Evolutionary conservation across 64 coral and sea anemone genomes (phyloP).

Genomic region (Cladopsammia gracilis): DNA sequence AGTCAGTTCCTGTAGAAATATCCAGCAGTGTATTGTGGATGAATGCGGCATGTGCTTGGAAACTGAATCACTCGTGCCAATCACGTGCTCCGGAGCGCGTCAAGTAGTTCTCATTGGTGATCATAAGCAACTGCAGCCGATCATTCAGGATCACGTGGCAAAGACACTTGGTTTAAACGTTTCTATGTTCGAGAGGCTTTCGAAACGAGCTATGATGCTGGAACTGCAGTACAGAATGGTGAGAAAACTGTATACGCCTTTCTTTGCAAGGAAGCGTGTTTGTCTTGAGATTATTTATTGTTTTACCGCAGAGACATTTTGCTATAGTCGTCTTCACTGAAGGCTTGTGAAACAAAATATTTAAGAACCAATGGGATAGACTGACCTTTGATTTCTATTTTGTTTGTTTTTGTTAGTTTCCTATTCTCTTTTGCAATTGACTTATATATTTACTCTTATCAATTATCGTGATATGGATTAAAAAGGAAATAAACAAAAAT

Average conservation of each 20-base stretch:
- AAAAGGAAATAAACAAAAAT: no score
- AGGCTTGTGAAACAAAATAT: no score
- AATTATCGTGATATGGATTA: no score
- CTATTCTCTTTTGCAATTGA: no score
- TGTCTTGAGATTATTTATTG: background rate
- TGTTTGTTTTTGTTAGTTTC: no score
- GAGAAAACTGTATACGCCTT: background rate
- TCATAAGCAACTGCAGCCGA: slow-evolving; percentile 92
- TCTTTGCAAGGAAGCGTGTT: background rate
- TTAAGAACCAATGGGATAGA: no score
- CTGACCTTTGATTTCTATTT: no score
- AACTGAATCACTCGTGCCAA: slow-evolving; percentile 80
- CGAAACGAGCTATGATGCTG: slow-evolving; percentile 71
- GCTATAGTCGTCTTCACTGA: no score
- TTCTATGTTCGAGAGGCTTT: slow-evolving; percentile 90
- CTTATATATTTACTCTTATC: no score
- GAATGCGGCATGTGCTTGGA: slow-evolving; percentile 96
- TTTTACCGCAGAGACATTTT: background rate
- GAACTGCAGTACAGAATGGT: slow-evolving; percentile 96
- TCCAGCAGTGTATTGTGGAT: slow-evolving; percentile 94
- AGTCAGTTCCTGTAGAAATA: slow-evolving; percentile 23
- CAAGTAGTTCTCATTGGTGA: slow-evolving; percentile 94
- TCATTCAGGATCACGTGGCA: slow-evolving; percentile 69
- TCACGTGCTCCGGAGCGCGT: slow-evolving; percentile 62
- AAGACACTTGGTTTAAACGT: slow-evolving; percentile 57